Conservation (phyloP, 2,797 vertebrate species). For the Lemur catta region DNA sequence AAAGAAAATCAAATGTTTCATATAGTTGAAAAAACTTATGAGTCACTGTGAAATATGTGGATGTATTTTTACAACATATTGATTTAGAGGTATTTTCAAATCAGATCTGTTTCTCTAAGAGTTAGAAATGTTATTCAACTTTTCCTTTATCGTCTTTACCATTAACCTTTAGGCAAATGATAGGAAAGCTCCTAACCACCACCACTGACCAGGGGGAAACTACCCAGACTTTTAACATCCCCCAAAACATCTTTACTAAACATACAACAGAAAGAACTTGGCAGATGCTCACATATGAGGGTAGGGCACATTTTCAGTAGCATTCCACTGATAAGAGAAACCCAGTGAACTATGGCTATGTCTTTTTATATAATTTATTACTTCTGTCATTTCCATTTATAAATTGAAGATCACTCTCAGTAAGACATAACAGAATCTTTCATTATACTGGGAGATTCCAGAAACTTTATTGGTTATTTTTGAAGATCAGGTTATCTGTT, state of each 20-base stretch:
- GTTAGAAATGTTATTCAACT: not conserved
- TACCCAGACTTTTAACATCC: fast-evolving
- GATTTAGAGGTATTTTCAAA: constrained; percentile 22
- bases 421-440: not conserved
- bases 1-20: not conserved
- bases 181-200: not conserved
- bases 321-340: not conserved
- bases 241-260: not conserved
- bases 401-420: not conserved
- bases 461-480: not conserved
- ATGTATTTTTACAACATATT: not conserved
- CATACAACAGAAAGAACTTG: not conserved
- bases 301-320: not conserved
- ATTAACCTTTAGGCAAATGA: not conserved
- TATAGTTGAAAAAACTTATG: not conserved
- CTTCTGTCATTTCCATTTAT: not conserved
- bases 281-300: not conserved
- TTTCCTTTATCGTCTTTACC: not conserved
- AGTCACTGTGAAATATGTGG: not conserved
- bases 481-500: not conserved
- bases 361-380: not conserved
- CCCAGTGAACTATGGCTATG: not conserved
- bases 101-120: not conserved
- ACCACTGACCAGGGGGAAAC: not conserved
- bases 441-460: not conserved